Percentiles rank a stretch among this genome's conserved stretches.
phyloP scores from a whole-genome alignment of 37 sponge, comb jelly and placozoan species.

The Oscarella lobularis region DNA sequence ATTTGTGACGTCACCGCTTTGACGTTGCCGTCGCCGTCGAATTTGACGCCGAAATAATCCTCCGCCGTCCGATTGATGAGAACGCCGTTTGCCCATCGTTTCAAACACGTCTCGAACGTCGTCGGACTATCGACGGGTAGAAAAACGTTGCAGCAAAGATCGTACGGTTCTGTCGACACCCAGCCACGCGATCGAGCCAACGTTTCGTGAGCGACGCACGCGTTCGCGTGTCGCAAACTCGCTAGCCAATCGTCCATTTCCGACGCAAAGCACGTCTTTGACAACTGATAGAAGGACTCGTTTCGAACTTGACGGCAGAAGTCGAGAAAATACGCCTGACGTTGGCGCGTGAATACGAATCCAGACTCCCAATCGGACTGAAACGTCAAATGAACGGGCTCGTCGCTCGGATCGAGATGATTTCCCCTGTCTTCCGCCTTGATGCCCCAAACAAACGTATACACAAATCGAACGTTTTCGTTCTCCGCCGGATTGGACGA shows the following conservation, averaged over 20 bases:
- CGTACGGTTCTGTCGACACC: background rate
- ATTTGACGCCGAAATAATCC: background rate
- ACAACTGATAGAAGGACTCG: background rate
- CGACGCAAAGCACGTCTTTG: background rate
- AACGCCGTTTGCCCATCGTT: no score
- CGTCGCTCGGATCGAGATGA: background rate
- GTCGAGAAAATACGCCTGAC: background rate
- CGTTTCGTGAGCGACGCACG: background rate
- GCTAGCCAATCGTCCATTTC: background rate
- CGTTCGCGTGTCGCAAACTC: background rate
- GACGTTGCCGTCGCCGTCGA: background rate
- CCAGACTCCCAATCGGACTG: background rate
- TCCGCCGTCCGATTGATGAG: background rate
- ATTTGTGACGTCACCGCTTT: background rate
- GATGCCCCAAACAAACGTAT: background rate
- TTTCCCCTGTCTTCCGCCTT: background rate
- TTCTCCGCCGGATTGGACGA: background rate
- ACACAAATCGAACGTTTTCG: background rate
- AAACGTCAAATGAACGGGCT: background rate
- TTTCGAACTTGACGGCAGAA: background rate
- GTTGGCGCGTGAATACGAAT: background rate
- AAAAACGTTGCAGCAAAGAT: background rate
- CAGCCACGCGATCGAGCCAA: background rate
- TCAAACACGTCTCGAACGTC: background rate
- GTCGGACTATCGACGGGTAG: background rate